Conservation (phyloP, 2,113 vertebrate species). For the Haliaeetus leucogaster region DNA sequence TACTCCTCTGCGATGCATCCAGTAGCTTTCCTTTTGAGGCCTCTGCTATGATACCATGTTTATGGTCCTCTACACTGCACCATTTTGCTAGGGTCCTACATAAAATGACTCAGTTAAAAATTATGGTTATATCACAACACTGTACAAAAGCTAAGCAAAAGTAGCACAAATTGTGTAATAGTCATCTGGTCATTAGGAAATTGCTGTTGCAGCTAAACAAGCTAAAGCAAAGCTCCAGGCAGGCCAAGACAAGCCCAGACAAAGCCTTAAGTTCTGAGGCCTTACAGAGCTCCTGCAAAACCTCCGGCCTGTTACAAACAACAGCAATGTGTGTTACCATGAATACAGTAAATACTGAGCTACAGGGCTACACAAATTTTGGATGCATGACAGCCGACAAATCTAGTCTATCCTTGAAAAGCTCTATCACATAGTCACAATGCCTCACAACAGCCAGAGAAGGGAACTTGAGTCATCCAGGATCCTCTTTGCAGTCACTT, state of each 20-base stretch:
- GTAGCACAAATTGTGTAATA: neutral
- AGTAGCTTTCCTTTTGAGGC: neutral
- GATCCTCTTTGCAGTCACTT: neutral
- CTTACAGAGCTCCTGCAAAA: neutral
- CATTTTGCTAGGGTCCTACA: neutral
- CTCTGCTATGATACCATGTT: neutral
- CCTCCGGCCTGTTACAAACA: neutral
- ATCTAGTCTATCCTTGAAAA: neutral
- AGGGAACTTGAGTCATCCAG: neutral
- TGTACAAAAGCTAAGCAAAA: neutral
- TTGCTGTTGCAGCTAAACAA: neutral
- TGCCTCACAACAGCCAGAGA: neutral
- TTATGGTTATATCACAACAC: neutral
- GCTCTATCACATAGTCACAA: neutral
- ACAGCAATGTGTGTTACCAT: neutral
- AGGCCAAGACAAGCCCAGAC: neutral
- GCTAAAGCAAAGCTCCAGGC: neutral
- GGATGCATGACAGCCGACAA: neutral
- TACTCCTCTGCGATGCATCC: neutral
- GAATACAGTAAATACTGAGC: neutral
- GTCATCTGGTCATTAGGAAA: neutral
- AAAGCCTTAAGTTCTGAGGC: neutral
- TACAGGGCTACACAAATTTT: neutral
- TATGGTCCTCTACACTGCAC: neutral
- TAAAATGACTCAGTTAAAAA: neutral